Evolutionary conservation across 2,113 vertebrate genomes (phyloP).

Genomic region (Phaethon lepturus): DNA sequence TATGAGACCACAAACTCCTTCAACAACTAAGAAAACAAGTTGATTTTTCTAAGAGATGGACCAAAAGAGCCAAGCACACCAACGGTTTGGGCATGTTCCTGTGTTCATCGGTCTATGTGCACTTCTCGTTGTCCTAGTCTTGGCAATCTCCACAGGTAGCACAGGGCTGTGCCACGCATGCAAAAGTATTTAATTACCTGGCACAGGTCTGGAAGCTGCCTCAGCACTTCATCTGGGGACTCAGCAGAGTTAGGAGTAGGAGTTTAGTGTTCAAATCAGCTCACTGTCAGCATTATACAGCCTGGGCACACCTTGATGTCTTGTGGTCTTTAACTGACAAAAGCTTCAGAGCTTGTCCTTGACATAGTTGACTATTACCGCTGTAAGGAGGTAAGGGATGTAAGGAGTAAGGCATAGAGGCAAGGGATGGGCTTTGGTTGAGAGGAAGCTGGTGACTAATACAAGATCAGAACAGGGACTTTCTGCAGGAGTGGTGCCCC

Average conservation of each 20-base stretch:
- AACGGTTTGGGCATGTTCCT: not conserved
- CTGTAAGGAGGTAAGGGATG: not conserved
- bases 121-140: fast-evolving
- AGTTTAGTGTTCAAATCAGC: not conserved
- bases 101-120: too few relatives aligned
- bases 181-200: not conserved
- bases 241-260: not conserved
- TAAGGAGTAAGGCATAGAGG: not conserved
- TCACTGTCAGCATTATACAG: not conserved
- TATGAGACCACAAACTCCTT: not conserved
- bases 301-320: not conserved
- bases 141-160: not conserved
- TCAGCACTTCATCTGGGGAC: not conserved
- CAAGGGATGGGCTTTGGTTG: not conserved
- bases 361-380: not conserved
- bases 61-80: not conserved
- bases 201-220: not conserved
- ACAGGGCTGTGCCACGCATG: not conserved
- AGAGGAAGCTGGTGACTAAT: not conserved
- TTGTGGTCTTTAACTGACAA: not conserved
- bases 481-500: not conserved
- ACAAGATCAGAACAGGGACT: not conserved
- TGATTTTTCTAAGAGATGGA: not conserved
- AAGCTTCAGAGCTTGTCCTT: not conserved
- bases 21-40: not conserved